Percentiles rank a stretch among this genome's conserved stretches.
Conservation (phyloP, 2,888 invertebrate genomes). For the Abrostola tripartita region DNA sequence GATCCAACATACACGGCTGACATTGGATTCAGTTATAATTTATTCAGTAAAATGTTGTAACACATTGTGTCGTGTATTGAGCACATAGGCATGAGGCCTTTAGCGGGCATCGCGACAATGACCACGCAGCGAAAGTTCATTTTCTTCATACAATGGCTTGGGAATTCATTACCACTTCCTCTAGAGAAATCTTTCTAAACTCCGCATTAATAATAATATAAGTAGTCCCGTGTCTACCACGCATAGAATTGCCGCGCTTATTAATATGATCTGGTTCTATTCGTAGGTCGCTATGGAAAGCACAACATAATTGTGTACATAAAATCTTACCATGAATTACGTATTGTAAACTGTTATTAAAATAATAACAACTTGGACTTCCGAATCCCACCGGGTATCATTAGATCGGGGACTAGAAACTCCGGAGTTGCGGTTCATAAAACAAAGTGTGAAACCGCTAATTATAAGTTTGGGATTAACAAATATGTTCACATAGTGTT, state of each 20-base stretch:
- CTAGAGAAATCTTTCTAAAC: constrained; percentile 68
- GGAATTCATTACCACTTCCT: constrained; percentile 70
- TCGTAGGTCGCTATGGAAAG: constrained; percentile 37
- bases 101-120: constrained; percentile 59
- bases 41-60: constrained; percentile 65
- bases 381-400: constrained; percentile 43
- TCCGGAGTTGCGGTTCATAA: constrained; percentile 45
- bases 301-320: constrained; percentile 34
- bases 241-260: constrained; percentile 11
- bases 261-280: constrained; percentile 18
- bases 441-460: constrained; percentile 45
- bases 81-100: too few species aligned
- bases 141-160: constrained; percentile 70
- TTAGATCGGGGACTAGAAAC: constrained; percentile 45
- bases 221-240: constrained; percentile 42
- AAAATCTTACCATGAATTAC: constrained; percentile 18
- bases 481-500: constrained; percentile 26
- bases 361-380: constrained; percentile 32
- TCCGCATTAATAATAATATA: constrained; percentile 50
- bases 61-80: constrained; percentile 43
- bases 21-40: constrained; percentile 64
- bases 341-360: constrained; percentile 44
- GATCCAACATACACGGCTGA: constrained; percentile 59
- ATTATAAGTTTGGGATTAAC: constrained; percentile 35
- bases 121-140: constrained; percentile 74